A percentile compares a stretch with the other conserved stretches of the same genome.
Conservation (phyloP, 2,113 vertebrate genomes). For the Motacilla tschutschensis region DNA sequence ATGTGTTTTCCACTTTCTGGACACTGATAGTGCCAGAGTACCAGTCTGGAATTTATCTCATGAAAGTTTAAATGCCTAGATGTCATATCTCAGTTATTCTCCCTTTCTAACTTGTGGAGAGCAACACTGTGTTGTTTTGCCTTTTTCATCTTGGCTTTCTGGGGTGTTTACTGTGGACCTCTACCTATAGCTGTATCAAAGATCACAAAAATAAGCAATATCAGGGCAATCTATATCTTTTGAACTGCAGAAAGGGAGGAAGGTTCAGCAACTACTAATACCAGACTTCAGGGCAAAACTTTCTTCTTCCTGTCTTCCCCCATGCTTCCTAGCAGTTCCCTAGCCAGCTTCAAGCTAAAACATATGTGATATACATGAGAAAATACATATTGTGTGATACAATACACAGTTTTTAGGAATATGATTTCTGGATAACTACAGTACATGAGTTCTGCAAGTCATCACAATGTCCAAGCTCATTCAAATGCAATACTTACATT, state of each 20-base stretch:
- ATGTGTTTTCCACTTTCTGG: neutral
- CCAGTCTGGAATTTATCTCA: neutral
- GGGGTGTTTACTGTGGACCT: neutral
- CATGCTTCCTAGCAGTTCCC: neutral
- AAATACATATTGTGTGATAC: neutral
- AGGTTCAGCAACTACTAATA: neutral
- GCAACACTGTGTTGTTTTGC: neutral
- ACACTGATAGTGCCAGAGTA: neutral
- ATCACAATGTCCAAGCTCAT: neutral
- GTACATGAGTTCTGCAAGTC: neutral
- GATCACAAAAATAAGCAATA: neutral
- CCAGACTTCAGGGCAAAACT: neutral
- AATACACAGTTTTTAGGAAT: neutral
- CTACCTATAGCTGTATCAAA: neutral
- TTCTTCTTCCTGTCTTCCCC: neutral
- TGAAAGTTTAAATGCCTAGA: neutral
- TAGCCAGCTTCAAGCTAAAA: conserved; percentile 2
- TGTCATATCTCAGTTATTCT: neutral
- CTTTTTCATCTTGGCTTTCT: neutral
- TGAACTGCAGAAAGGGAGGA: neutral
- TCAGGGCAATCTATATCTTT: neutral
- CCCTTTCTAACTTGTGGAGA: neutral
- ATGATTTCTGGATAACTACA: neutral
- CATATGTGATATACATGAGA: neutral
- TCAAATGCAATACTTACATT: neutral